Evolutionary conservation across 2,113 vertebrate species (phyloP), one percentile per base, ranked within the genome.

Genomic region (Neofelis nebulosa): DNA sequence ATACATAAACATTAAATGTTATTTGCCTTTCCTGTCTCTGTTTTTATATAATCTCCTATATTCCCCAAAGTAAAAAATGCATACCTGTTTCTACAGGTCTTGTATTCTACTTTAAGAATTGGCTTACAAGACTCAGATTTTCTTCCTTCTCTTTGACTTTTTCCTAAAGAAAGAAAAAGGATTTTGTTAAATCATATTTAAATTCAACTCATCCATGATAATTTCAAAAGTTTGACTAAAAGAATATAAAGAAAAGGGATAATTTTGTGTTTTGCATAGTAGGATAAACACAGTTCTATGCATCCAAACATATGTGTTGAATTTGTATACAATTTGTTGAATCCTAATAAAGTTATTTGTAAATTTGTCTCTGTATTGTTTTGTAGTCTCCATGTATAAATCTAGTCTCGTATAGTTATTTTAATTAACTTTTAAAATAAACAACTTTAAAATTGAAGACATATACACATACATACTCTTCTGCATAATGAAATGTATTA

Each of bases 21-120:
- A 91, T 76, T 19, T 90, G 13, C 9, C 29, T 87, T 92, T 89
- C 7, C 73, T 87, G 5, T 63, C 11, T 79, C 23, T 96, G 19
- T 50, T 48, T 68, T 94, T 57, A 80, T 12, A 73, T 36, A 27
- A 73, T 84, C 89, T 92, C 12, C 52, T n/a, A 31, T 87, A 84
- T 57, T 63, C 0, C 25, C 41, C 36, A 81, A 96, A 74, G 50
- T 52, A 88, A 92, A 91, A 89, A 95, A 63, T 45, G 88, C 98
- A 81, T 98, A 99, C 99, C 99, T 99, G 98, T 96, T 99, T 98
- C 99, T 99, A 98, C 99, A 99, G 36, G 99, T 99, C 98, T 99
- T 99, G 98, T 99, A 99, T 95, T 99, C 99, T 98, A 99, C 99
- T 99, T 99, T 99, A 94, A 99, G 99, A 96, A 99, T 99, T 18